Conservation (phyloP, 2,888 invertebrate species). For the Quadroppia sp. region DNA sequence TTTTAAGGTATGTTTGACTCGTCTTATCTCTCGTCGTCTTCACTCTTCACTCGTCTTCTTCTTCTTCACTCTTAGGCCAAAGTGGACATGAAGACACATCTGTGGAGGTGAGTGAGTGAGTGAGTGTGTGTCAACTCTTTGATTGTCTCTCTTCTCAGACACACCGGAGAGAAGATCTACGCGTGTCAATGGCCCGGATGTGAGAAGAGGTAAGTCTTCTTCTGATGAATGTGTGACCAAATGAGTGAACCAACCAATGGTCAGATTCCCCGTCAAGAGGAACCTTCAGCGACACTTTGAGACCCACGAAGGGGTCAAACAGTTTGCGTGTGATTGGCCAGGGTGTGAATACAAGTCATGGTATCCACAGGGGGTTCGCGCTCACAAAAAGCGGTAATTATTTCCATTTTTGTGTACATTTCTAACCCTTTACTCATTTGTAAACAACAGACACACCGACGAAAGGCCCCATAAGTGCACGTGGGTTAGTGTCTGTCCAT, state of each 20-base stretch:
- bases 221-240: too few relatives aligned
- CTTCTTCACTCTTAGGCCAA: too few relatives aligned
- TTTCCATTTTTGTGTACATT: too few relatives aligned
- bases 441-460: conserved; percentile 4
- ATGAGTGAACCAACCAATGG: too few relatives aligned
- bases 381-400: background rate
- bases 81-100: conserved; percentile 17
- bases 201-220: background rate
- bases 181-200: conserved; percentile 18
- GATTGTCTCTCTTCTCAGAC: background rate
- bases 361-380: conserved; percentile 26
- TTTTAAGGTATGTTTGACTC: too few relatives aligned
- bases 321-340: conserved; percentile 25
- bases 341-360: conserved; percentile 33
- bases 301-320: conserved; percentile 28
- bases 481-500: background rate
- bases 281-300: conserved; percentile 11
- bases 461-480: conserved; percentile 1
- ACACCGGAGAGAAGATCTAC: conserved; percentile 12
- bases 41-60: too few relatives aligned
- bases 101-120: background rate
- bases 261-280: conserved; percentile 18
- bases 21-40: too few relatives aligned
- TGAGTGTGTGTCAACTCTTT: too few relatives aligned
- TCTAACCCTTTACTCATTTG: too few relatives aligned